Conservation (phyloP, 1,140 invertebrate genomes). For the Intoshia linei region DNA sequence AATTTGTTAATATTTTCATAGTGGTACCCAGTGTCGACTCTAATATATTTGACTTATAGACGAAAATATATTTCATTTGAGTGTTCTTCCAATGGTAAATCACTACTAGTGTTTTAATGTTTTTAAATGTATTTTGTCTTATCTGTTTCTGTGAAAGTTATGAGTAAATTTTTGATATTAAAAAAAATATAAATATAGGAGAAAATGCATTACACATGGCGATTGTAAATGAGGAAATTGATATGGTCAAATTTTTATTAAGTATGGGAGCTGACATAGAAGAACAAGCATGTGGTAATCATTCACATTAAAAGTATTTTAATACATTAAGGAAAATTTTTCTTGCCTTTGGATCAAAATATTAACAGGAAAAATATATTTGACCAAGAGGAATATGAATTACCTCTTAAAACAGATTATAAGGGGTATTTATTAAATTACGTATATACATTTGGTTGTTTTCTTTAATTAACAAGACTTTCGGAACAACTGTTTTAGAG, state of each 20-base stretch:
- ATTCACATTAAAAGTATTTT: no score
- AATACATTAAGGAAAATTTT: no score
- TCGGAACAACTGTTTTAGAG: no score
- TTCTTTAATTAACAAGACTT: neutral
- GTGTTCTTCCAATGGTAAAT: constrained; percentile 24
- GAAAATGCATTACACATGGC: constrained; percentile 45
- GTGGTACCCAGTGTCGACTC: no score
- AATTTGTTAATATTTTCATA: no score
- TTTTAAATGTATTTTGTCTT: neutral
- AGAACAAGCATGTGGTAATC: constrained; percentile 56
- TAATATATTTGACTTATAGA: no score
- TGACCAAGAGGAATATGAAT: constrained; percentile 61
- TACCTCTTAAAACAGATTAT: constrained; percentile 55
- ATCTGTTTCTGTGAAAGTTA: no score
- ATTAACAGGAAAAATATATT: constrained; percentile 44
- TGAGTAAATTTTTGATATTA: no score
- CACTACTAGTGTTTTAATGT: neutral
- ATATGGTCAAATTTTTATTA: constrained; percentile 72
- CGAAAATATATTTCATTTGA: neutral
- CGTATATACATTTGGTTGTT: constrained; percentile 3
- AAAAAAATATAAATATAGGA: constrained; percentile 10
- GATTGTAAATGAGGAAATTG: constrained; percentile 82
- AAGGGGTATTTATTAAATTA: constrained; percentile 31
- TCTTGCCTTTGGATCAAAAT: constrained; percentile 86
- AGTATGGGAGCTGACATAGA: constrained; percentile 49